Evolutionary conservation across 2,113 vertebrate genomes (phyloP), one percentile per base, ranked within the genome.

Genomic region (Micronycteris hirsuta): DNA sequence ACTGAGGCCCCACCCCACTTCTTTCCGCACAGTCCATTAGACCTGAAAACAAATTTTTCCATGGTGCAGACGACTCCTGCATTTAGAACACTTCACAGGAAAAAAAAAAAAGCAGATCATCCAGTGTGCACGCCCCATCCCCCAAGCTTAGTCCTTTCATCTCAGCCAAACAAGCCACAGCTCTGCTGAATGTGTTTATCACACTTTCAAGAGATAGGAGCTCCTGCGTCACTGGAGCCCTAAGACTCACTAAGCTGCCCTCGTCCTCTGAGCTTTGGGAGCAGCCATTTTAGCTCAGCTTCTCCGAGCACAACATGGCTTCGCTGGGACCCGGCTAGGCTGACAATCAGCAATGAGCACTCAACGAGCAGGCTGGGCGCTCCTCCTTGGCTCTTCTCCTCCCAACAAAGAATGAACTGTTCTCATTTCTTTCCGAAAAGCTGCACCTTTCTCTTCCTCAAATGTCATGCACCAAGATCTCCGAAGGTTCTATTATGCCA

Each of bases 251-350:
- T 99, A 99, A 99, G 99, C 99, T 98, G 98, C 98, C 98, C 99
- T 99, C 99, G 98, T 99, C 99, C 99, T 99, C 98, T 97, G 98
- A 99, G 99, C 99, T 99, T 98, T 98, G 98, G 98, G 98, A 99
- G 99, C 99, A 99, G 99, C 99, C 99, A 99, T 99, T 99, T 99
- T 99, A 99, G 98, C 99, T 99, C 98, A 99, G 98, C 98, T 98
- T 97, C 98, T 98, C 98, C 97, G 98, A 98, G 97, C 99, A 99
- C 99, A 99, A 99, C 99, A 99, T 99, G 99, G 99, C 99, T 98
- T 98, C 99, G 98, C 99, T 98, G 98, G 98, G 98, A 97, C 98
- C 98, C 98, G 98, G 97, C 98, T 98, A 97, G 98, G 97, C 98
- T 98, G 98, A 98, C 98, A 84, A 98, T 98, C 98, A 98, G 98